phyloP scores from a whole-genome alignment of 2,113 vertebrate species.

The Galbula dea region DNA sequence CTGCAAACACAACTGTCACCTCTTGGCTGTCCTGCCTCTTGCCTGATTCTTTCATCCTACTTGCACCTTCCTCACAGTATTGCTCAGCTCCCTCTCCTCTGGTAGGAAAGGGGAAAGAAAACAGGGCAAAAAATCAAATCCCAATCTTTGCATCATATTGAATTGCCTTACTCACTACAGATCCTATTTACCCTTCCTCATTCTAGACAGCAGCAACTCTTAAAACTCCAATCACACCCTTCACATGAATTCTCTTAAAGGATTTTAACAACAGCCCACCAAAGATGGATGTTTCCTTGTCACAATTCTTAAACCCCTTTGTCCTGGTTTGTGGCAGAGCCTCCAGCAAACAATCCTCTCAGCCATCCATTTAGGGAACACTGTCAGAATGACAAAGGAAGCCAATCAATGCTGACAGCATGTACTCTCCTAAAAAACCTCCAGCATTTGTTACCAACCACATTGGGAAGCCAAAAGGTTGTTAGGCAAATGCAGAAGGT shows the following conservation, averaged over 20 bases:
- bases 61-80: background rate
- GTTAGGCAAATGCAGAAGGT: background rate
- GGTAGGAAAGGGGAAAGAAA: background rate
- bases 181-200: background rate
- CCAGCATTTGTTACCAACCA: background rate
- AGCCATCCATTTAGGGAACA: background rate
- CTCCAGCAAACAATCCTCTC: background rate
- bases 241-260: background rate
- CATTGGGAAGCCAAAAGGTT: background rate
- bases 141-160: background rate
- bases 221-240: background rate
- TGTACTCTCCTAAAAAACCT: background rate
- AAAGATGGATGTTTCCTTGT: background rate
- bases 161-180: background rate
- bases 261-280: background rate
- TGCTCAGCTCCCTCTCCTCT: background rate
- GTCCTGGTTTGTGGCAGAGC: background rate
- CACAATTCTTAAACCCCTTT: background rate
- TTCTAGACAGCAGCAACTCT: background rate
- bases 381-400: conserved; percentile 1
- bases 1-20: background rate
- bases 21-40: background rate
- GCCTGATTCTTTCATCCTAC: background rate
- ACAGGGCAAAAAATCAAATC: no score
- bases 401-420: background rate